phyloP scores from a whole-genome alignment of 1,140 invertebrate species.

The Magallana ariakensis region DNA sequence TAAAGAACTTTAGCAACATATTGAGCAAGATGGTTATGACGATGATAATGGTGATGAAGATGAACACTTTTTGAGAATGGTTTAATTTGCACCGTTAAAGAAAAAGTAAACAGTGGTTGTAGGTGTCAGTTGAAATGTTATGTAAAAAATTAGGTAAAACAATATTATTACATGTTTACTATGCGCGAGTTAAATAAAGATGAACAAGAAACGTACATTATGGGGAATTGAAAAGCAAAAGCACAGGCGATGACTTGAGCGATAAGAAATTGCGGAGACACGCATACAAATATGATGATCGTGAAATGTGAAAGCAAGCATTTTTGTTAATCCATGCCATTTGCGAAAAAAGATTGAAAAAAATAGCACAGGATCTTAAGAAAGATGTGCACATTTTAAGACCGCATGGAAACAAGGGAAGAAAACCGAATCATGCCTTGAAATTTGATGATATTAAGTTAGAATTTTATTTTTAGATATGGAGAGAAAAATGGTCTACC shows the following conservation, averaged over 20 bases:
- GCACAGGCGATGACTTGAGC: background rate
- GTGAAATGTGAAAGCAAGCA: no score
- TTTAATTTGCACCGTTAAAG: no score
- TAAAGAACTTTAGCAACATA: no score
- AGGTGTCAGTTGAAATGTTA: background rate
- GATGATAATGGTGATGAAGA: no score
- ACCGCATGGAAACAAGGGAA: constrained; percentile 8
- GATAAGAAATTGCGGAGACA: no score
- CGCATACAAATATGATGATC: no score
- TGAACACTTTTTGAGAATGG: no score
- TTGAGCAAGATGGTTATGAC: no score
- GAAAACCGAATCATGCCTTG: background rate
- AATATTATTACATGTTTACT: background rate
- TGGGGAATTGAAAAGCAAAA: background rate
- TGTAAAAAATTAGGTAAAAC: background rate
- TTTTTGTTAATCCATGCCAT: no score
- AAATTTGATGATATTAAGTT: background rate
- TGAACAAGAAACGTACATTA: background rate
- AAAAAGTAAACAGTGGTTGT: no score
- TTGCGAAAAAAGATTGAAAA: background rate
- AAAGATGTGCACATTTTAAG: background rate
- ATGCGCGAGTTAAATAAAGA: no score
- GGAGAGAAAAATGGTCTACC: no score
- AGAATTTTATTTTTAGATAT: background rate
- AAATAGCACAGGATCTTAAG: background rate